A percentile compares a stretch with the other conserved stretches of the same genome.
phyloP scores from a whole-genome alignment of 2,113 vertebrate genomes.

The Ariopsis seemanni region DNA sequence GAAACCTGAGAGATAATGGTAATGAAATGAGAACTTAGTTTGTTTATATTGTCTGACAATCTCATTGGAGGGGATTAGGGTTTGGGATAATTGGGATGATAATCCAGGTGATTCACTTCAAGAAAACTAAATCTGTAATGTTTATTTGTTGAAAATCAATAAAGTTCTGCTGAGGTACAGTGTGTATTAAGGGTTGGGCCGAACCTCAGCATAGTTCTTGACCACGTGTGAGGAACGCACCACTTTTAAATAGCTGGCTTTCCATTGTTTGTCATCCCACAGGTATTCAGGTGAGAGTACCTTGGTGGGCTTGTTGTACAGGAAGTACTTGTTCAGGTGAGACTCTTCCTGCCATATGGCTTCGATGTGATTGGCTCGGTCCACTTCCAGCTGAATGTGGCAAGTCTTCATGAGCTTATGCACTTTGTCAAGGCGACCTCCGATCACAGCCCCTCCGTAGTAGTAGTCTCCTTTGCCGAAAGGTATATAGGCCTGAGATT shows the following conservation, averaged over 20 bases:
- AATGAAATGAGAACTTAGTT: no score
- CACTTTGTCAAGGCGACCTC: background rate
- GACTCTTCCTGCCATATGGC: background rate
- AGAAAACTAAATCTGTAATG: no score
- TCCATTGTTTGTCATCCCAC: background rate
- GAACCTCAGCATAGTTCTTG: background rate
- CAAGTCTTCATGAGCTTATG: background rate
- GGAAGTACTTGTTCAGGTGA: constrained; percentile 11
- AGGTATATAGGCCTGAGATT: constrained; percentile 10
- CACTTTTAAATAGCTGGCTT: background rate
- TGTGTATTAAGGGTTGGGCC: background rate
- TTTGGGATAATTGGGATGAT: no score
- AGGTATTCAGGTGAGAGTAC: background rate
- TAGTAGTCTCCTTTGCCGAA: background rate
- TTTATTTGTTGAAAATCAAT: no score
- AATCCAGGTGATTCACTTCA: no score
- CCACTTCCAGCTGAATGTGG: background rate
- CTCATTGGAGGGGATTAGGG: no score
- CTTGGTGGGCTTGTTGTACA: constrained; percentile 10
- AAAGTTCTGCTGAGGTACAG: no score
- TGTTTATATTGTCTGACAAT: no score
- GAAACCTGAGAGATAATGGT: no score
- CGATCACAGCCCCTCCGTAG: background rate
- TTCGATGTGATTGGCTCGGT: background rate
- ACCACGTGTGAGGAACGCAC: constrained; percentile 1